Base-by-base conservation (phyloP, 92 coral and sea anemone genomes). In the Epizoanthus stellaris region DNA sequence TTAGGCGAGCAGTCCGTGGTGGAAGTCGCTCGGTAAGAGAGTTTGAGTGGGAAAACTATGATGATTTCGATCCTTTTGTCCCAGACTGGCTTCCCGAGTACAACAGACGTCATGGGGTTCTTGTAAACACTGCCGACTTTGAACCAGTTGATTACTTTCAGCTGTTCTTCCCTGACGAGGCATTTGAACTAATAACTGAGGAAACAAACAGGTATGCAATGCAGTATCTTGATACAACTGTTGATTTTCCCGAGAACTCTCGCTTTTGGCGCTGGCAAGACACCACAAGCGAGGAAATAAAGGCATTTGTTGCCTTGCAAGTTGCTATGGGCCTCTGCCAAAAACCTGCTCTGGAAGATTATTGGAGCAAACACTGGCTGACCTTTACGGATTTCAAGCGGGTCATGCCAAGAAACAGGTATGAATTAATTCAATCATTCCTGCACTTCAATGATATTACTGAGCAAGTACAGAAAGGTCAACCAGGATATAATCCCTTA, bases 301-400 rank as follows among this genome's bases (percentile, higher is more conserved):
- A 89, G 57, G 92, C 92, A 59, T 85, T 85, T 85, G 67, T 85
- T 34, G 92, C 92, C 40, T 80, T 89, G 10, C 89, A 89, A 49
- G 85, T 89, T 77, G 89, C 89, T 8, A 89, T 89, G 90, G 92
- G 92, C 5, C 80, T 86, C 17, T 89, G 92, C 52, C 82, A 89
- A 47, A 89, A 89, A 34, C 82, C 85, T 61, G 70, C 85, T 20
- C 21, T 87, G n/a, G 34, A 52, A 60, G 85, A 80, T 73, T 90
- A 90, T 75, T 90, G 91, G 91, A 80, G 80, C 65, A 61, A 62
- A 42, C 81, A 64, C 70, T 87, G 88, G 91, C 91, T 87, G 15
- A 84, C 80, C 0, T 62, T 47, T 72, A 85, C 87, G 8, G 53
- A 73, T 61, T 93, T 88, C 87, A 57, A 45, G 43, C 45, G 69